These are phyloP conservation scores for Melanotaenia trifasciata DNA, from an alignment of 2,797 vertebrate genomes.

Conservation along the genomic window DNA sequence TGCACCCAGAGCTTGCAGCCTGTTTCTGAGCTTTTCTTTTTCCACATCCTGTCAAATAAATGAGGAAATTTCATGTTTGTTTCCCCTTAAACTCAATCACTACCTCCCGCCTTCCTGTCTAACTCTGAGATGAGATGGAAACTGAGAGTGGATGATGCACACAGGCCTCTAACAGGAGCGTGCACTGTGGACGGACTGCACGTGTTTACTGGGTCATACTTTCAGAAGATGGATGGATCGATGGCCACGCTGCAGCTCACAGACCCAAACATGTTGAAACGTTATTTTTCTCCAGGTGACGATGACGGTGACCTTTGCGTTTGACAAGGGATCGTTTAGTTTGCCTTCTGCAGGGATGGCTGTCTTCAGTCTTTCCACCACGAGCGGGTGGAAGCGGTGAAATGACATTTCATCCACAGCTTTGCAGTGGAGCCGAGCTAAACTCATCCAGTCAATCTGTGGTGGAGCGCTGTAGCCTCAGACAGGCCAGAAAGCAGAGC, in stretches of 20 bases:
- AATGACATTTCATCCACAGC: constrained; percentile 23
- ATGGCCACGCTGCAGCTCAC: background rate
- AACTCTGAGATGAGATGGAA: background rate
- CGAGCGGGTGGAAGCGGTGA: background rate
- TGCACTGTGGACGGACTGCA: too few relatives aligned
- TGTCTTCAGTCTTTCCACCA: constrained; percentile 12
- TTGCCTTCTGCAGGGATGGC: background rate
- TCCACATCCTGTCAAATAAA: too few relatives aligned
- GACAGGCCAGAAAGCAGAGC: too few relatives aligned
- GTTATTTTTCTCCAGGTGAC: constrained; percentile 14
- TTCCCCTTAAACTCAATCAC: background rate
- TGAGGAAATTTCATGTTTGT: too few relatives aligned
- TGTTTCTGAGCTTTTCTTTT: too few relatives aligned
- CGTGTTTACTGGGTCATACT: background rate
- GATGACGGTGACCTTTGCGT: constrained; percentile 33
- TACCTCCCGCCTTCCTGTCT: background rate
- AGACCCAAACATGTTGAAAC: constrained; percentile 11
- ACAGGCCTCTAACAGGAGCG: too few relatives aligned
- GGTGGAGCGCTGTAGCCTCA: too few relatives aligned
- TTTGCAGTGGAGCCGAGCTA: too few relatives aligned
- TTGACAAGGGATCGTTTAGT: constrained; percentile 10
- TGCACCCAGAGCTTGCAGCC: too few relatives aligned
- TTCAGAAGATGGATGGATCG: background rate
- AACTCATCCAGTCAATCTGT: too few relatives aligned
- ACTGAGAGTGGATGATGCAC: background rate